Base-by-base conservation (phyloP, 23 tunicate genomes). In the Oikopleura dioica region DNA sequence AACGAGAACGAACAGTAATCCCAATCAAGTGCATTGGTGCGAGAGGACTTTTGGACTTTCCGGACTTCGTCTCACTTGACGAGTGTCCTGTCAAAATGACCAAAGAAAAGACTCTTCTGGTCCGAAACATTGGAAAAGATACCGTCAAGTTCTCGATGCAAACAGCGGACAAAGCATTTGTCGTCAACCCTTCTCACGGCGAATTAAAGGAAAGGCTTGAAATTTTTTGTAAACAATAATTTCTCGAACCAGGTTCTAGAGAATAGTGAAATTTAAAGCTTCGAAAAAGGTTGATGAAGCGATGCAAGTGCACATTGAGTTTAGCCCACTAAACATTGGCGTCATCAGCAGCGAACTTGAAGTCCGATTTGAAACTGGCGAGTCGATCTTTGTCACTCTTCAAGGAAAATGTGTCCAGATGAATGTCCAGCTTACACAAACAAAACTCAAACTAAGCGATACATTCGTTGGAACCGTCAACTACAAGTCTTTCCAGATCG, bases 1-100 rank as follows among this genome's bases (percentile, higher is more conserved):
- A 91, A 38, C 76, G 97, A 0, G 97, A 91, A 76, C 85, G 85
- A 76, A 85, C 85, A 67, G 69, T 85, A 68, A 92, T 91, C 33
- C 94, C 97, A 0, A 91, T 91, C 0, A 75, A 79, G 68, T 86
- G 80, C 30, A 82, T 91, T 30, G 97, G 97, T 16, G 94, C 92
- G 1, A 80, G 87, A 23, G 97, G 92, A 1, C 82, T 91, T 35
- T 79, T 91, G 0, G 97, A 91, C 55, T 82, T 91, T 38, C 94
- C 97, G 16, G 97, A 91, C 67, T 83, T 85, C 36, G 83, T 91
- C 12, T 82, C 82, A 44, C 82, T 91, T 37, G 94, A 83, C 0
- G 72, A 78, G 30, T 91, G 88, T 58, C 94, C 97, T 1, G 97
- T 91, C 37, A 91, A 91, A 58, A 83, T 85, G 76, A 68, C 76